Evolutionary conservation across 2,797 vertebrate species (phyloP).

Genomic region (Limnodromus scolopaceus): DNA sequence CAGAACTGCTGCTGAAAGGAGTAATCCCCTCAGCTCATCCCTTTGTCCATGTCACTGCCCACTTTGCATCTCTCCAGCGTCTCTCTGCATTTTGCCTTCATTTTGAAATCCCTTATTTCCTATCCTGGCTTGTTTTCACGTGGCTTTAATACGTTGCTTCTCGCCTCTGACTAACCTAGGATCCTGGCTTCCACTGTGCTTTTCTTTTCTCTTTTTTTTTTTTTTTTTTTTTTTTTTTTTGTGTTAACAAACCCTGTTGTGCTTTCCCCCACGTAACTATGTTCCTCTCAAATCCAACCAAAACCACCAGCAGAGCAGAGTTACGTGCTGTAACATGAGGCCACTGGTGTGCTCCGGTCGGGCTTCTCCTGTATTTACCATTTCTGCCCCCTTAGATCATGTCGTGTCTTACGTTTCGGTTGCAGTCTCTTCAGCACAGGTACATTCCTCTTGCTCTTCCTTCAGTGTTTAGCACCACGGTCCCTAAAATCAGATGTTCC

Average conservation of each 20-base stretch:
- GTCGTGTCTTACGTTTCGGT: background rate
- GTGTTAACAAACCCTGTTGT: background rate
- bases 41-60: background rate
- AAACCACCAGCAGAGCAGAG: background rate
- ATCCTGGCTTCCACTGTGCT: background rate
- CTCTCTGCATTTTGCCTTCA: background rate
- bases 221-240: too few relatives aligned
- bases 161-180: background rate
- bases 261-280: background rate
- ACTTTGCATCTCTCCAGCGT: background rate
- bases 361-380: rapidly evolving
- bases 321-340: background rate
- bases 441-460: background rate
- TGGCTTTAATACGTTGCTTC: background rate
- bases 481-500: background rate
- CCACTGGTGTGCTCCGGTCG: background rate
- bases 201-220: background rate
- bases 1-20: background rate
- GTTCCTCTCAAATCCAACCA: background rate
- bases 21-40: background rate
- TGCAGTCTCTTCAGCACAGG: background rate
- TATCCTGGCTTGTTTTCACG: background rate
- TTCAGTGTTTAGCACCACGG: background rate
- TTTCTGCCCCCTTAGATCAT: background rate
- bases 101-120: background rate